Percentiles rank a stretch among this genome's conserved stretches.
phyloP scores from a whole-genome alignment of 2,888 invertebrate species.

The Blera fallax region DNA sequence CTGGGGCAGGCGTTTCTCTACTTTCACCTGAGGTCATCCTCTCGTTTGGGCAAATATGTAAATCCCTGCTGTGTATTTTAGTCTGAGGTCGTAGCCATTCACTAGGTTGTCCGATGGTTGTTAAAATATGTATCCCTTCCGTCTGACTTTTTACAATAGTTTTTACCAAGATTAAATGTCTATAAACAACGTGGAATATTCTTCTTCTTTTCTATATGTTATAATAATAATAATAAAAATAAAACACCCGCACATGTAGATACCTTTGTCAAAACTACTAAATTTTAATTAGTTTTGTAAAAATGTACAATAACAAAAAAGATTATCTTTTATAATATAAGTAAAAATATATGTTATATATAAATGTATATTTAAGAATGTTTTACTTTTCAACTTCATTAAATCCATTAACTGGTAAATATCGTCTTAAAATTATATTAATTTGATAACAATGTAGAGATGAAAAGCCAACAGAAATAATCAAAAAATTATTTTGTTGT shows the following conservation, averaged over 20 bases:
- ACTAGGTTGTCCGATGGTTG: too few species aligned
- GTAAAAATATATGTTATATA: neutral
- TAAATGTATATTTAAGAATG: neutral
- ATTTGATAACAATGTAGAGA: constrained; percentile 2
- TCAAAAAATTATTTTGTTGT: constrained; percentile 27
- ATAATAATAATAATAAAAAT: too few species aligned
- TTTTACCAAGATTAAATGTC: too few species aligned
- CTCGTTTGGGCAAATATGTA: too few species aligned
- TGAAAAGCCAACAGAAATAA: constrained; percentile 12
- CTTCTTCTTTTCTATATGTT: too few species aligned
- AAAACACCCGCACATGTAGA: neutral
- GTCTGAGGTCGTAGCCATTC: too few species aligned
- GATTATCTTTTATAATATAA: neutral
- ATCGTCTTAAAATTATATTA: constrained; percentile 6
- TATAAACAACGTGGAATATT: too few species aligned
- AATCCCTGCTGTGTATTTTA: too few species aligned
- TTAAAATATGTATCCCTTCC: too few species aligned
- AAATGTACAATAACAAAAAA: constrained; percentile 22
- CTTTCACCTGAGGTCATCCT: too few species aligned
- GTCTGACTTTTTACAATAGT: too few species aligned
- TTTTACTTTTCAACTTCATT: neutral
- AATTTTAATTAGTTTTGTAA: neutral
- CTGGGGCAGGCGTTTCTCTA: too few species aligned
- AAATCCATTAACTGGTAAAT: neutral
- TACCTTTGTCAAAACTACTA: neutral